phyloP scores from a whole-genome alignment of 2,113 vertebrate species.

The Cyprinus carpio region DNA sequence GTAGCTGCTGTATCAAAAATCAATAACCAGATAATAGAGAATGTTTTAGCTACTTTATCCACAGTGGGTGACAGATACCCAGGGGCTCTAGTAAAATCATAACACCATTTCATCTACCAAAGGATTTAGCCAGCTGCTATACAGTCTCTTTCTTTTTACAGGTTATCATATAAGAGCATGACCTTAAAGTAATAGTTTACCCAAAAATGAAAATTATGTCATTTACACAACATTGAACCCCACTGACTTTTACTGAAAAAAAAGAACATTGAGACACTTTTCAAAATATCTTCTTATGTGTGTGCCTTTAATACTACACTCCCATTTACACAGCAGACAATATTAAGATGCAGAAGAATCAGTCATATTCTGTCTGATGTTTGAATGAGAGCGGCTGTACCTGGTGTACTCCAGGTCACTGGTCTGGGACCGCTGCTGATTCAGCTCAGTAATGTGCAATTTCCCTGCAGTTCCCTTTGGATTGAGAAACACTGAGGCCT shows the following conservation, averaged over 20 bases:
- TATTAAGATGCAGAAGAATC: neutral
- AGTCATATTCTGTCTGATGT: neutral
- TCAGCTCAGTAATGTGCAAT: conserved; percentile 23
- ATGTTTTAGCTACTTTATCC: conserved; percentile 13
- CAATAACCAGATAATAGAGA: conserved; percentile 30
- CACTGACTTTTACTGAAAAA: neutral
- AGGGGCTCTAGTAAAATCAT: neutral
- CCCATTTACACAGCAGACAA: neutral
- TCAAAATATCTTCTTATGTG: neutral
- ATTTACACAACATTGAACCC: neutral
- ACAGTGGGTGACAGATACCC: conserved; percentile 10
- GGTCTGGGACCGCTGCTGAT: conserved; percentile 30
- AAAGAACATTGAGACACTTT: neutral
- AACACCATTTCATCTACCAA: conserved; percentile 9
- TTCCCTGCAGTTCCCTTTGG: neutral
- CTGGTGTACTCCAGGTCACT: conserved; percentile 6
- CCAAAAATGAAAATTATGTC: neutral
- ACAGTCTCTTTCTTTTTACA: neutral
- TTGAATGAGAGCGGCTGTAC: neutral
- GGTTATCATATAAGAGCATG: neutral
- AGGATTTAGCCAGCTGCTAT: neutral
- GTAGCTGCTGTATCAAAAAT: conserved; percentile 34
- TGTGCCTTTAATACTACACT: neutral
- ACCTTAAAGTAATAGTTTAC: neutral
- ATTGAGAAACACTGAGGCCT: conserved; percentile 29